Evolutionary conservation across 2,797 vertebrate species (phyloP).

Genomic region (Sebastes ruberrimus): DNA sequence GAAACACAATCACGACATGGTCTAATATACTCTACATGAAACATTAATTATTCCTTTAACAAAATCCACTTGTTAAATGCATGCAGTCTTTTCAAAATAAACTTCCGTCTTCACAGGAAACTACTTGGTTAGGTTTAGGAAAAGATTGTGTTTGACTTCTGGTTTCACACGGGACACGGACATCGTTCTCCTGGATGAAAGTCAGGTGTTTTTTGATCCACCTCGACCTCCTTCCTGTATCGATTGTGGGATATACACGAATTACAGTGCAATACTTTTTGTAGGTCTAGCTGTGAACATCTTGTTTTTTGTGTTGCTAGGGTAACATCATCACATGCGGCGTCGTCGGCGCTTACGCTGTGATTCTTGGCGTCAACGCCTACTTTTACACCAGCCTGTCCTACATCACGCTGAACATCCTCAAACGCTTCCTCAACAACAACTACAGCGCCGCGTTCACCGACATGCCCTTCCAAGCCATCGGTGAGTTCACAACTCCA

Average conservation of each 20-base stretch:
- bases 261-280: no score
- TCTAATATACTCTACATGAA: not conserved
- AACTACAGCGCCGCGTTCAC: slow-evolving; percentile 86
- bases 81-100: no score
- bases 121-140: no score
- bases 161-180: no score
- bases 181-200: no score
- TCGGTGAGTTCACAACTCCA: slow-evolving; percentile 82
- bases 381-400: slow-evolving; percentile 92
- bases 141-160: no score
- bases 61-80: accelerated
- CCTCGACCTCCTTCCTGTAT: no score
- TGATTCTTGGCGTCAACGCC: slow-evolving; percentile 87
- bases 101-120: no score
- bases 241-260: no score
- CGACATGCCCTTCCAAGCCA: slow-evolving; percentile 87
- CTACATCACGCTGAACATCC: slow-evolving; percentile 89
- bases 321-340: slow-evolving; percentile 91
- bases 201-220: no score
- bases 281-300: accelerated
- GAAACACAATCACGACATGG: not conserved
- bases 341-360: slow-evolving; percentile 85
- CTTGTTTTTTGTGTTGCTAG: slow-evolving; percentile 66
- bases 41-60: not conserved
- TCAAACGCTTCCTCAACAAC: slow-evolving; percentile 88